Percentiles rank a stretch among this genome's conserved stretches.
These are phyloP conservation scores for Formica aserva DNA, from an alignment of 2,888 invertebrate genomes.

Conservation along the genomic window DNA sequence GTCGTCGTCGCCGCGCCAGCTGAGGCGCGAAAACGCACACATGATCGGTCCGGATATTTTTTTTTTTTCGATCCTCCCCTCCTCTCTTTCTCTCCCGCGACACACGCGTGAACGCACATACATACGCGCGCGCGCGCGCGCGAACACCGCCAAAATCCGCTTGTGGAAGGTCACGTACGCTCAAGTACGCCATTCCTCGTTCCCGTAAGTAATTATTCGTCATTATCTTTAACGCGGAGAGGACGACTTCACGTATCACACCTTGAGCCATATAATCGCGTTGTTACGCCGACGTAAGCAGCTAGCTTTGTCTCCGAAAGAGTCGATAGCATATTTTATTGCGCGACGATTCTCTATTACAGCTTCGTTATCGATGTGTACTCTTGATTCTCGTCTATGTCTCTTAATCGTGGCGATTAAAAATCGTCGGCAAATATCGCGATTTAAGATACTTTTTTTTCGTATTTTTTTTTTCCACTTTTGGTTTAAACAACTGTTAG, in stretches of 20 bases:
- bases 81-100: not conserved
- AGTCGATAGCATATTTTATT: not conserved
- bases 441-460: not conserved
- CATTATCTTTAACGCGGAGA: slow-evolving; percentile 28
- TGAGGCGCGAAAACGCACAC: slow-evolving; percentile 17
- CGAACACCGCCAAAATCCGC: slow-evolving; percentile 26
- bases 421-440: not conserved
- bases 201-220: slow-evolving; percentile 50
- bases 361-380: not conserved
- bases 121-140: too few species aligned
- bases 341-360: not conserved
- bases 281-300: slow-evolving; percentile 19
- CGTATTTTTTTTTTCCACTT: not conserved
- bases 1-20: not conserved
- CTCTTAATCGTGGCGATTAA: not conserved
- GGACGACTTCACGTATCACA: not conserved
- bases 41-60: not conserved
- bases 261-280: slow-evolving; percentile 70
- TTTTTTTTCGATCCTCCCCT: not conserved
- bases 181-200: slow-evolving; percentile 29
- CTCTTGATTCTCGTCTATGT: not conserved
- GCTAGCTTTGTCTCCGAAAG: not conserved
- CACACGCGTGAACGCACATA: not conserved
- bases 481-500: not conserved
- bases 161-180: slow-evolving; percentile 51